Evolutionary conservation across 2,797 vertebrate species (phyloP).

Genomic region (Sebastes aleutianus): DNA sequence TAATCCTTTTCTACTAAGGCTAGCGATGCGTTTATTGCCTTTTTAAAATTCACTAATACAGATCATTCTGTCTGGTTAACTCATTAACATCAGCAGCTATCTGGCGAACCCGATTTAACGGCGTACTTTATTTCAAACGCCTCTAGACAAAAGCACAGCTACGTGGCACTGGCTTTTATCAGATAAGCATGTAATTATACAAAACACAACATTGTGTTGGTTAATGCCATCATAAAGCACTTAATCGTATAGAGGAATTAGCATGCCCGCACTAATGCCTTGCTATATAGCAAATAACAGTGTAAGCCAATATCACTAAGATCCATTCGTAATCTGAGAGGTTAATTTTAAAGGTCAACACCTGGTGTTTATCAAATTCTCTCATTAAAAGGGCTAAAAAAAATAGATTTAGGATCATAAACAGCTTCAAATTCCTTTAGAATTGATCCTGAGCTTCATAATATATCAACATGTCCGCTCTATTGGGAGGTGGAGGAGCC

Average conservation of each 20-base stretch:
- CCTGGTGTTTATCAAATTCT: constrained; percentile 46
- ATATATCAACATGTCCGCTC: constrained; percentile 26
- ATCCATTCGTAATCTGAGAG: constrained; percentile 43
- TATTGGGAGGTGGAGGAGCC: neutral
- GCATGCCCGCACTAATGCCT: constrained; percentile 29
- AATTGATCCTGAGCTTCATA: constrained; percentile 45
- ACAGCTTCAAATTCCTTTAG: constrained; percentile 39
- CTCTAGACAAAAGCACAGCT: constrained; percentile 43
- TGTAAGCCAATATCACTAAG: constrained; percentile 38
- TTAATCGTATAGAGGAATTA: constrained; percentile 49
- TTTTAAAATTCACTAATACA: constrained; percentile 71
- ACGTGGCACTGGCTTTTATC: constrained; percentile 41
- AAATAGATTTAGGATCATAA: constrained; percentile 52
- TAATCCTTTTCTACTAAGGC: constrained; percentile 46
- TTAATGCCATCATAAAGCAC: constrained; percentile 50
- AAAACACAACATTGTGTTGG: constrained; percentile 52
- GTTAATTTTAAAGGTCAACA: constrained; percentile 65
- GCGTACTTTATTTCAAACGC: constrained; percentile 49
- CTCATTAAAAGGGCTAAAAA: constrained; percentile 35
- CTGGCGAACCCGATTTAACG: constrained; percentile 49
- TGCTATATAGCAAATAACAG: constrained; percentile 39
- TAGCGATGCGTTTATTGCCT: constrained; percentile 57
- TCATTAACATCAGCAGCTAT: constrained; percentile 74
- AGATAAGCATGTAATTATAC: constrained; percentile 62
- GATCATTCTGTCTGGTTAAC: constrained; percentile 71